Conservation (phyloP, 2,797 vertebrate genomes). For the Rallus crepitans region DNA sequence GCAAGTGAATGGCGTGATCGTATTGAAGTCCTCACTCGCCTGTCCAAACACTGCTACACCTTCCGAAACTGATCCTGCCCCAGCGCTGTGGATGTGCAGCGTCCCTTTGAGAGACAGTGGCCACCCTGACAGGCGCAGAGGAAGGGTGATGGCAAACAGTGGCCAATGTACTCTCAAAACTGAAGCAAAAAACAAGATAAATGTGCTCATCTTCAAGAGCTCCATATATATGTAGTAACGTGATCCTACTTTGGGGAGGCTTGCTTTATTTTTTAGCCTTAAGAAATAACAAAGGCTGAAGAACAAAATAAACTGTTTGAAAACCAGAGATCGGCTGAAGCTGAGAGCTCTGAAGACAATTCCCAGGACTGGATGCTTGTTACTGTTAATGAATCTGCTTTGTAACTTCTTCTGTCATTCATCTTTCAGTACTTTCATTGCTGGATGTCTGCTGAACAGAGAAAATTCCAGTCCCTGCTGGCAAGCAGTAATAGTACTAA, state of each 20-base stretch:
- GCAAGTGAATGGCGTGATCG: fast-evolving
- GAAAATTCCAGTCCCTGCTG: neutral
- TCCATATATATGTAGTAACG: neutral
- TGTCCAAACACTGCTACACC: neutral
- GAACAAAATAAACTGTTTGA: neutral
- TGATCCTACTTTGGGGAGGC: neutral
- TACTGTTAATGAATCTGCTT: neutral
- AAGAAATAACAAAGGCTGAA: neutral
- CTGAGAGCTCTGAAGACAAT: neutral
- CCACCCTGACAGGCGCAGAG: neutral
- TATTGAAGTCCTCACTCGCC: neutral
- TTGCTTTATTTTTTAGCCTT: neutral
- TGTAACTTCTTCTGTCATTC: neutral
- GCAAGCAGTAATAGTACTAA: neutral
- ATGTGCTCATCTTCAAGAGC: neutral
- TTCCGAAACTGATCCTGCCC: neutral
- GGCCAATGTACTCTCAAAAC: neutral
- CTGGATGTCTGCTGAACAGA: neutral
- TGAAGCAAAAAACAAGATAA: neutral
- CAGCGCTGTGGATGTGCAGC: neutral
- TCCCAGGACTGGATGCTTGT: neutral
- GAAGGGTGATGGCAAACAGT: neutral
- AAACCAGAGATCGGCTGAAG: neutral
- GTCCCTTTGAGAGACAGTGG: neutral
- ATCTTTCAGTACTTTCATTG: neutral